Evolutionary conservation across 1,140 invertebrate genomes (phyloP).

Genomic region (Drosophila tsacasi): DNA sequence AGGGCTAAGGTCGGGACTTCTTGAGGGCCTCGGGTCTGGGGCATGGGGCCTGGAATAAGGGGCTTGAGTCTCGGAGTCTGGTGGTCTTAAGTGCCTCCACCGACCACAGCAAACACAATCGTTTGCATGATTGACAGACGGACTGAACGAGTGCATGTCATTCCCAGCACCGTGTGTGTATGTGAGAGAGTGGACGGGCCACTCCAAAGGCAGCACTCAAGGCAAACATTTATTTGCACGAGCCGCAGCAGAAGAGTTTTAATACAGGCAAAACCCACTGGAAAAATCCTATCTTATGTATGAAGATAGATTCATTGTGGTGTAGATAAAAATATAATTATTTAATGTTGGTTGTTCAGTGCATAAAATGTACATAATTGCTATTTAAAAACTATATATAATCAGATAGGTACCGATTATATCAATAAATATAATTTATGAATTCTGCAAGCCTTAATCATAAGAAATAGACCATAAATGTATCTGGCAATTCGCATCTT

Average conservation of each 20-base stretch:
- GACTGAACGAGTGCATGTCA: slow-evolving; percentile 63
- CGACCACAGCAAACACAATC: slow-evolving; percentile 42
- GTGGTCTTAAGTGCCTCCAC: slow-evolving; percentile 29
- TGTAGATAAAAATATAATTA: neutral
- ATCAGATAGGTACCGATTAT: neutral
- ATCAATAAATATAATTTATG: neutral
- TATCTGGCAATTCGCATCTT: neutral
- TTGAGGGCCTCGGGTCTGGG: neutral
- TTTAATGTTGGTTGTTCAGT: too few species aligned
- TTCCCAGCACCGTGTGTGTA: slow-evolving; percentile 38
- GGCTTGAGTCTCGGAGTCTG: slow-evolving; percentile 15
- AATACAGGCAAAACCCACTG: slow-evolving; percentile 5
- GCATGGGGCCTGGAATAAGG: neutral
- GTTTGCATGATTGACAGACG: slow-evolving; percentile 57
- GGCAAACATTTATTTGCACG: slow-evolving; percentile 52
- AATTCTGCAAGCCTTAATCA: neutral
- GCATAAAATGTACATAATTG: neutral
- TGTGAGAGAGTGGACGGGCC: slow-evolving; percentile 23
- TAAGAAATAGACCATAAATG: neutral
- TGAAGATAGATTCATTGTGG: neutral
- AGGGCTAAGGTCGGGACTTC: slow-evolving; percentile 12
- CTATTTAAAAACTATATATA: neutral
- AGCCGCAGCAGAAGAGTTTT: slow-evolving; percentile 9
- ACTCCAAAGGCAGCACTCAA: slow-evolving; percentile 64
- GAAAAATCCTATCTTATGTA: slow-evolving; percentile 16